Percentiles rank a stretch among this genome's conserved stretches.
phyloP scores from a whole-genome alignment of 35 echinoderm and acorn worm species.

The Stichopus chloronotus region DNA sequence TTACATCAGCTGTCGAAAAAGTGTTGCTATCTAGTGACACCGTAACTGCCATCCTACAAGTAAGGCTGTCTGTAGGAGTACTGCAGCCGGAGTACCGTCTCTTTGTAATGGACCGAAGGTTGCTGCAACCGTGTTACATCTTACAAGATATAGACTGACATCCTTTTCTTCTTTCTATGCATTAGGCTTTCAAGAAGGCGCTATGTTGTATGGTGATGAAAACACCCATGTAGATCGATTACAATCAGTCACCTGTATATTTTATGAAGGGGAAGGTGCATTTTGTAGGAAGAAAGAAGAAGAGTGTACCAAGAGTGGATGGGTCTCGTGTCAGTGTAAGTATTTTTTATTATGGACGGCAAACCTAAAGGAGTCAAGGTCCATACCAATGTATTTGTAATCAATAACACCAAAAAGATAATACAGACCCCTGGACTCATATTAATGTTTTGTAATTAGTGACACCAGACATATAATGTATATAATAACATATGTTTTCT shows the following conservation, averaged over 20 bases:
- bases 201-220: not conserved
- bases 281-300: not conserved
- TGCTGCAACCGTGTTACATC: too few species aligned
- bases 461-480: too few species aligned
- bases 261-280: not conserved
- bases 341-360: not conserved
- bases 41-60: too few species aligned
- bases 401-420: not conserved
- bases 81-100: too few species aligned
- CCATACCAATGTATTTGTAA: not conserved
- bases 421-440: not conserved
- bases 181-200: conserved; percentile 28
- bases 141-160: too few species aligned
- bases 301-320: not conserved
- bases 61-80: too few species aligned
- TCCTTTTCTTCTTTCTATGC: not conserved
- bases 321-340: conserved; percentile 58
- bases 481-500: not conserved
- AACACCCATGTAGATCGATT: not conserved
- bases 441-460: not conserved
- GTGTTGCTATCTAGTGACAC: too few species aligned
- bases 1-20: too few species aligned
- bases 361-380: not conserved
- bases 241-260: conserved; percentile 6
- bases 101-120: too few species aligned